Percentiles rank a stretch among this genome's conserved stretches.
These are phyloP conservation scores for Sturnira hondurensis DNA, from an alignment of 2,113 vertebrate species.

Conservation along the genomic window DNA sequence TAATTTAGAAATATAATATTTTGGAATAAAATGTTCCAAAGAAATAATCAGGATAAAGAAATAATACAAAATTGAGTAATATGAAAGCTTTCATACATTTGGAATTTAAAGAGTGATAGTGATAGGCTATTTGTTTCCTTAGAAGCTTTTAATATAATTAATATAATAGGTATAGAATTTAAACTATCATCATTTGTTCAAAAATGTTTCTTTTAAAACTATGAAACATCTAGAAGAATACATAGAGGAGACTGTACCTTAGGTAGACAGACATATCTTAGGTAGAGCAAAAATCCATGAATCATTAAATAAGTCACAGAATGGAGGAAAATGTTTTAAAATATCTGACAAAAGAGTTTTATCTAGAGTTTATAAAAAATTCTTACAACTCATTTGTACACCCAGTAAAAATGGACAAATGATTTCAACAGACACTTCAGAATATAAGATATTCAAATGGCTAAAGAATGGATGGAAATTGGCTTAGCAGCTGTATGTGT, in stretches of 20 bases:
- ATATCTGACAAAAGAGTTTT: not conserved
- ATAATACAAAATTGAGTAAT: not conserved
- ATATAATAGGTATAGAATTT: not conserved
- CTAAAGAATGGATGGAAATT: not conserved
- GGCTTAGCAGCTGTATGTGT: not conserved
- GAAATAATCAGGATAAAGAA: conserved; percentile 14
- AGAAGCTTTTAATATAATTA: not conserved
- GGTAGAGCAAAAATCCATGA: not conserved
- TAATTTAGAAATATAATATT: conserved; percentile 31
- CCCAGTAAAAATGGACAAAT: not conserved
- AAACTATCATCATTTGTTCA: not conserved
- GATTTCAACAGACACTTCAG: not conserved
- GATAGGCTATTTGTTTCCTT: not conserved
- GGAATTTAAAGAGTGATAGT: not conserved
- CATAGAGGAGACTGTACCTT: not conserved
- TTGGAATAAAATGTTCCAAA: not conserved
- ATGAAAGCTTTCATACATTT: not conserved
- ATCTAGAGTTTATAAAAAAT: not conserved
- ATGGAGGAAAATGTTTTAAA: not conserved
- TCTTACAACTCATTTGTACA: not conserved
- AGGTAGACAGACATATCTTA: not conserved
- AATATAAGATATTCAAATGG: not conserved
- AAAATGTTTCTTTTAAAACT: not conserved
- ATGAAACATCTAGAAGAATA: not conserved
- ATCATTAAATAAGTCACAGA: not conserved